Evolutionary conservation across 1,140 invertebrate species (phyloP), one percentile per base, ranked within the genome.

Genomic region (Pristionchus pacificus): DNA sequence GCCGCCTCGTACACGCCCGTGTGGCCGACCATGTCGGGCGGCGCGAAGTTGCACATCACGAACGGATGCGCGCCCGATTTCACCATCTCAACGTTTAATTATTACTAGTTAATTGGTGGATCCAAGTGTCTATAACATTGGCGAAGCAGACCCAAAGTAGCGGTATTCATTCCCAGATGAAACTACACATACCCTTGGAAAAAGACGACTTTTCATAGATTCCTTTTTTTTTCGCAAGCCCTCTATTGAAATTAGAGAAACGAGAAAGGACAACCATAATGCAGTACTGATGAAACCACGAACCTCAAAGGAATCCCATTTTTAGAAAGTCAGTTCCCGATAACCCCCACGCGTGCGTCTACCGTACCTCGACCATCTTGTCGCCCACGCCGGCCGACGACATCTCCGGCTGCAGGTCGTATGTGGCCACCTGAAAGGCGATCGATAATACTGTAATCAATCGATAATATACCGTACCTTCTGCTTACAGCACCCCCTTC

Each of bases 41-140:
- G 85, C 19, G 86, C 86, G 78, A 87, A 87, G 72, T 87, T 87
- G 77, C 86, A 86, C 86, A 87, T 87, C 13, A 87, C 77, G 74
- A 87, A 87, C 6, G 81, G 80, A 77, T 87, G 85, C 61, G 84
- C 85, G 25, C 80, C 80, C 25, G 38, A 38, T 31, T 80, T 74
- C 49, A 86, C 79, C 57, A 85, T 84, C 38, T 49, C 6, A 49
- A 49, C 19, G n/a, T n/a, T n/a, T n/a, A n/a, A n/a, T n/a, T n/a
- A n/a, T n/a, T n/a, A n/a, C n/a, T n/a, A n/a, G n/a, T n/a, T n/a
- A n/a, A n/a, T n/a, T n/a, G n/a, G n/a, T n/a, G n/a, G n/a, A n/a
- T n/a, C n/a, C n/a, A n/a, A n/a, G n/a, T n/a, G n/a, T n/a, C n/a
- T n/a, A n/a, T n/a, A n/a, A n/a, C n/a, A n/a, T n/a, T n/a, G n/a